Evolutionary conservation across 2,113 vertebrate genomes (phyloP).

Genomic region (Sapajus apella): DNA sequence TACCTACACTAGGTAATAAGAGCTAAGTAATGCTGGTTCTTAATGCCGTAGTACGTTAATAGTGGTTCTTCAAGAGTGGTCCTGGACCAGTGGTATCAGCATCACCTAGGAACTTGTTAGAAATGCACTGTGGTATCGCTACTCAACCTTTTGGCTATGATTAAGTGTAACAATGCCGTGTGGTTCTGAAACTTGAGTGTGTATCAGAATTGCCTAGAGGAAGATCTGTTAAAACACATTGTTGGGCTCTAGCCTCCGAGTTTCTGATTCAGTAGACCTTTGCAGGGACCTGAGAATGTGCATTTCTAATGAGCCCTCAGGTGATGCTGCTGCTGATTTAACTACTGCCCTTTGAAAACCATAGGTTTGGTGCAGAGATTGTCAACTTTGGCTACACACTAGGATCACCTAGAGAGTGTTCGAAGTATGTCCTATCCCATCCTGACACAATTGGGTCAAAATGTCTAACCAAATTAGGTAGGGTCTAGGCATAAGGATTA

Average conservation of each 20-base stretch:
- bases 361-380: not conserved
- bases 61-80: not conserved
- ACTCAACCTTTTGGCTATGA: too few relatives aligned
- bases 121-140: not conserved
- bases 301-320: not conserved
- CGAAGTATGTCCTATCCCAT: not conserved
- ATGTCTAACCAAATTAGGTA: not conserved
- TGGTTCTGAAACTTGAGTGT: not conserved
- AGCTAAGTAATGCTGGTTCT: not conserved
- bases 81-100: too few relatives aligned
- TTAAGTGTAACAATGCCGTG: not conserved
- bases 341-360: not conserved
- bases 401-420: not conserved
- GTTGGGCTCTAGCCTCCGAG: not conserved
- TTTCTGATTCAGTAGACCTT: not conserved
- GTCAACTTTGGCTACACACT: not conserved
- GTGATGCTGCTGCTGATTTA: not conserved
- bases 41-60: not conserved
- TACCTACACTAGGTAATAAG: not conserved
- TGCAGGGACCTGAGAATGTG: not conserved
- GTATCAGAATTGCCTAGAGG: not conserved
- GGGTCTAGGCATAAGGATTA: not conserved
- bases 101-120: not conserved
- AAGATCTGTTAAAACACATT: not conserved
- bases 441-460: not conserved